Base-by-base conservation (phyloP, 2,113 vertebrate genomes). In the Eidolon helvum region DNA sequence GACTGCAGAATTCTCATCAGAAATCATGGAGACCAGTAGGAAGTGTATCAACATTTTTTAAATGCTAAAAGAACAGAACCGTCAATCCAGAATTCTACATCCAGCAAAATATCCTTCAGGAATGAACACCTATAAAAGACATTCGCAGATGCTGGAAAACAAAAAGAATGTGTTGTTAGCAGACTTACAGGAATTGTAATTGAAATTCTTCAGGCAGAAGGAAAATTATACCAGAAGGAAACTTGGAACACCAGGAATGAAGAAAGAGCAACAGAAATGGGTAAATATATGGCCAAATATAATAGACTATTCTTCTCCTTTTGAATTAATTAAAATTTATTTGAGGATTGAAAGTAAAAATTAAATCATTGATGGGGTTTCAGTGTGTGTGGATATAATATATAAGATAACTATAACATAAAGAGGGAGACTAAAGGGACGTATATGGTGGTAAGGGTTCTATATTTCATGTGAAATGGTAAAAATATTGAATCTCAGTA, bases 261-360 rank as follows among this genome's bases (percentile, higher is more conserved):
- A 59, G 24, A 11, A 91, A 82, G 10, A 82, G 10, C 48, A 43
- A 38, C 38, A 80, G 50, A 91, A 71, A 71, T 61, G 10, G 66
- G 66, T 71, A 71, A 69, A 48, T 80, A 83, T 91, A 59, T 91
- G 33, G 33, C 65, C 30, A 91, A 48, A 68, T 71, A 35, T 26
- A 71, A 91, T 48, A 71, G 10, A 61, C 33, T 72, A 30, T 59
- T 83, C 30, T 82, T 82, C 38, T 45, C 22, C 10, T 71, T 59
- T 91, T 71, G 21, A 69, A 91, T 90, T 79, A 80, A 69, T 71
- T 82, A 91, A 91, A 59, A n/a, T 55, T 69, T 72, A 91, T 40
- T 66, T 88, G 21, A 88, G 55, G 55, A 61, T 78, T 66, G 18
- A 90, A 65, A 65, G 71, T 45, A 77, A 66, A 90, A 78, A 53